Conservation (phyloP, 2,797 vertebrate genomes). For the Spinus olivaceus region DNA sequence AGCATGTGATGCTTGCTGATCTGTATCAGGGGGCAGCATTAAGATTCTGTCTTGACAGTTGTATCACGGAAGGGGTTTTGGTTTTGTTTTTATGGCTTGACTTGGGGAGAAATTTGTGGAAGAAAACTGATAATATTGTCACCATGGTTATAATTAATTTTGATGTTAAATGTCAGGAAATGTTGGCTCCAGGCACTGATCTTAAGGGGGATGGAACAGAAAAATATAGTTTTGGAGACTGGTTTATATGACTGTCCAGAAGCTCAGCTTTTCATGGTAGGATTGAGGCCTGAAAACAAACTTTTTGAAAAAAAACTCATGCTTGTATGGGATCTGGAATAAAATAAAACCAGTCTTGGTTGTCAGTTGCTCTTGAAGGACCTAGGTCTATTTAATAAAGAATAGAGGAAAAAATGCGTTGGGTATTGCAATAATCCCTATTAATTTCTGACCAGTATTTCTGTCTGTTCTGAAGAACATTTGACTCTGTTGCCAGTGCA, state of each 20-base stretch:
- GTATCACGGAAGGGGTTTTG: neutral
- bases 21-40: neutral
- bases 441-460: neutral
- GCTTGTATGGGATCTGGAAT: neutral
- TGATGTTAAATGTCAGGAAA: neutral
- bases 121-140: neutral
- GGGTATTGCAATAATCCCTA: neutral
- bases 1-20: neutral
- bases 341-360: neutral
- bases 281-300: neutral
- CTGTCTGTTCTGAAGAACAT: neutral
- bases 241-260: neutral
- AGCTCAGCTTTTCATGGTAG: neutral
- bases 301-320: accelerated
- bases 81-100: neutral
- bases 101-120: neutral
- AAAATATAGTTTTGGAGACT: neutral
- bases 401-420: neutral
- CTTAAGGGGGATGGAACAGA: accelerated
- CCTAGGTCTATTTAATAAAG: neutral
- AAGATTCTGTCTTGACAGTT: neutral
- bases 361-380: neutral
- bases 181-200: neutral
- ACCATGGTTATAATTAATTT: neutral
- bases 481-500: neutral